These are phyloP conservation scores for Carterocephalus palaemon DNA, from an alignment of 2,888 invertebrate genomes.

Conservation along the genomic window DNA sequence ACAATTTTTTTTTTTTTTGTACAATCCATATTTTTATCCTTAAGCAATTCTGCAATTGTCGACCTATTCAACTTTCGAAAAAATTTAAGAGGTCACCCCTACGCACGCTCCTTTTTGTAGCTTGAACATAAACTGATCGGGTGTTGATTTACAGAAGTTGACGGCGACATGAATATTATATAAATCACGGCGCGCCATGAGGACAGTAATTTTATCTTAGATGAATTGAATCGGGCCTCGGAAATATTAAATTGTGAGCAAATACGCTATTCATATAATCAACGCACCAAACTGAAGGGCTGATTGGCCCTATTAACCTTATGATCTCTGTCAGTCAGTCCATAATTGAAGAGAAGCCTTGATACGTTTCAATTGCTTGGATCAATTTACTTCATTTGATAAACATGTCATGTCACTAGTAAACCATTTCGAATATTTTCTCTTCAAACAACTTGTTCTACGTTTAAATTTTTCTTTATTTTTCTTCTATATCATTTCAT, in stretches of 20 bases:
- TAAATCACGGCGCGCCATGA: conserved; percentile 13
- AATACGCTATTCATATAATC: conserved; percentile 44
- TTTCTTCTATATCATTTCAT: too few relatives aligned
- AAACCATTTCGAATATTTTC: too few relatives aligned
- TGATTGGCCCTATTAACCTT: conserved; percentile 68
- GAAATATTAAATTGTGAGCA: conserved; percentile 23
- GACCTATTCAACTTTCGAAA: too few relatives aligned
- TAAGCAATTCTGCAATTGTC: too few relatives aligned
- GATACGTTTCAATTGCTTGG: conserved; percentile 66
- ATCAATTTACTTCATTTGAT: conserved; percentile 50
- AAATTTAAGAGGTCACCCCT: too few relatives aligned
- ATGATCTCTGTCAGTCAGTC: conserved; percentile 56
- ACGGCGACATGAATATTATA: conserved; percentile 10
- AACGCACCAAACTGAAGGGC: conserved; percentile 57
- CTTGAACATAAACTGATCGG: conserved; percentile 11
- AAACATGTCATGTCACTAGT: conserved; percentile 38
- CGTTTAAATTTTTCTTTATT: too few relatives aligned
- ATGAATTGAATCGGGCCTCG: conserved; percentile 16
- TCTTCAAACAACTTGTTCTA: too few relatives aligned
- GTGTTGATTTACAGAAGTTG: conserved; percentile 10
- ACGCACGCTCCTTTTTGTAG: neutral
- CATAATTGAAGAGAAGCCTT: conserved; percentile 62
- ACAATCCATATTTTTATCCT: too few relatives aligned
- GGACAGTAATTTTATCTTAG: conserved; percentile 23
- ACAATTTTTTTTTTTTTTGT: too few relatives aligned